Evolutionary conservation across 2,888 invertebrate species (phyloP).

Genomic region (Cataglyphis altisquamis): DNA sequence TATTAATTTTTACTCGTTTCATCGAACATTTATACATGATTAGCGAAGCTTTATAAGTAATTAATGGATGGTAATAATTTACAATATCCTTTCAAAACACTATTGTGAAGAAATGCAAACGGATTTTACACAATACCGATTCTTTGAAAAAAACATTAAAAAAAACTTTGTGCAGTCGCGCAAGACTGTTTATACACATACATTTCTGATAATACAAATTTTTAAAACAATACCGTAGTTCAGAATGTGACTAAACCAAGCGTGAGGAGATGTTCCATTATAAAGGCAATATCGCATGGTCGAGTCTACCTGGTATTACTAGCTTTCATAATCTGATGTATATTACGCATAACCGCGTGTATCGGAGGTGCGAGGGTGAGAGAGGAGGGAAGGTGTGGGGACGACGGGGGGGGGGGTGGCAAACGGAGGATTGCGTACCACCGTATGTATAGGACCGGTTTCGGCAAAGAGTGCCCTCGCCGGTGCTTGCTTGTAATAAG

Average conservation of each 20-base stretch:
- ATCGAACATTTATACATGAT: slow-evolving; percentile 9
- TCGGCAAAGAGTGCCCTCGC: slow-evolving; percentile 79
- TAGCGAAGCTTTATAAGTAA: slow-evolving; percentile 36
- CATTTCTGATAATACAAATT: slow-evolving; percentile 52
- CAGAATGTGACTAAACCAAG: slow-evolving; percentile 46
- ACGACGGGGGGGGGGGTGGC: slow-evolving; percentile 61
- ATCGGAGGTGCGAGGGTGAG: slow-evolving; percentile 53
- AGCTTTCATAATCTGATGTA: slow-evolving; percentile 82
- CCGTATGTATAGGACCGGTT: slow-evolving; percentile 76
- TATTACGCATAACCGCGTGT: slow-evolving; percentile 78
- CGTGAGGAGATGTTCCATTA: slow-evolving; percentile 77
- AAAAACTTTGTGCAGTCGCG: not conserved
- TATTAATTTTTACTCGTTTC: slow-evolving; percentile 26
- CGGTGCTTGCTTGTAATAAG: slow-evolving; percentile 84
- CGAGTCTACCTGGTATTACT: slow-evolving; percentile 77
- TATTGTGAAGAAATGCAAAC: slow-evolving; percentile 9
- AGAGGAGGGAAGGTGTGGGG: slow-evolving; percentile 53
- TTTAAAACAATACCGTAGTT: slow-evolving; percentile 57
- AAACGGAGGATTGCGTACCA: slow-evolving; percentile 68
- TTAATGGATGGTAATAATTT: slow-evolving; percentile 20
- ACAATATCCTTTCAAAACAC: slow-evolving; percentile 14
- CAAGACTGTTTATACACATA: slow-evolving; percentile 30
- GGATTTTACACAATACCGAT: not conserved
- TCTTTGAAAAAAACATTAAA: not conserved
- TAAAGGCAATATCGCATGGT: slow-evolving; percentile 80